Conservation (phyloP, 2,797 vertebrate species). For the Tokudaia tokunoshimensis region DNA sequence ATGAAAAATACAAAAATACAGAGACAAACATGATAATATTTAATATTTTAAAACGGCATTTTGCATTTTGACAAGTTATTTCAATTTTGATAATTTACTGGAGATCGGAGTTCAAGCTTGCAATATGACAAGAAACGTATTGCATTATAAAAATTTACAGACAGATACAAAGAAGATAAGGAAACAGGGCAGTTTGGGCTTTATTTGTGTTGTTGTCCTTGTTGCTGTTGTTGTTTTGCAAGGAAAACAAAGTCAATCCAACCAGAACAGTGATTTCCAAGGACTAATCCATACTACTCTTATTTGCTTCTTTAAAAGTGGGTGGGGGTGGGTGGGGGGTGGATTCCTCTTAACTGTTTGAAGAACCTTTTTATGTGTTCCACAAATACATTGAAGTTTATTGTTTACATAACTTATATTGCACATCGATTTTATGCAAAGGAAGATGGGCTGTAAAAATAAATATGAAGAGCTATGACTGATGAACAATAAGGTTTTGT, state of each 20-base stretch:
- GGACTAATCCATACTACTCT: background rate
- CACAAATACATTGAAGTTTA: background rate
- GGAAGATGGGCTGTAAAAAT: constrained; percentile 27
- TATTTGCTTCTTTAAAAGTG: background rate
- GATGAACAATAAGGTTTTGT: constrained; percentile 80
- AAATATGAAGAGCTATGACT: constrained; percentile 7
- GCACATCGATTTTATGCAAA: background rate
- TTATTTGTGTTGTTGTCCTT: background rate
- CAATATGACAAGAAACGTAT: constrained; percentile 65
- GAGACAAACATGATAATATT: background rate
- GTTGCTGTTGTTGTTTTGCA: too few relatives aligned
- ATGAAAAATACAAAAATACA: background rate
- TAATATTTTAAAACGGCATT: background rate
- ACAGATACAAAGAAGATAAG: background rate
- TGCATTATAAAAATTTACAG: background rate
- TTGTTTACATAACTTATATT: background rate
- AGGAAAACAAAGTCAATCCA: background rate
- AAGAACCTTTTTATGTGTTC: background rate
- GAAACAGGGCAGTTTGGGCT: background rate
- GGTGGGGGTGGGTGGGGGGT: background rate
- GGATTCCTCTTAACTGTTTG: background rate
- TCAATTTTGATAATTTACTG: constrained; percentile 72
- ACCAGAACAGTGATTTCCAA: background rate
- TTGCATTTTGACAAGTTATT: constrained; percentile 52
- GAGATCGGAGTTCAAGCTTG: constrained; percentile 36